Evolutionary conservation across 2,113 vertebrate species (phyloP), one percentile per base, ranked within the genome.

Genomic region (Rhabdomys dilectus): DNA sequence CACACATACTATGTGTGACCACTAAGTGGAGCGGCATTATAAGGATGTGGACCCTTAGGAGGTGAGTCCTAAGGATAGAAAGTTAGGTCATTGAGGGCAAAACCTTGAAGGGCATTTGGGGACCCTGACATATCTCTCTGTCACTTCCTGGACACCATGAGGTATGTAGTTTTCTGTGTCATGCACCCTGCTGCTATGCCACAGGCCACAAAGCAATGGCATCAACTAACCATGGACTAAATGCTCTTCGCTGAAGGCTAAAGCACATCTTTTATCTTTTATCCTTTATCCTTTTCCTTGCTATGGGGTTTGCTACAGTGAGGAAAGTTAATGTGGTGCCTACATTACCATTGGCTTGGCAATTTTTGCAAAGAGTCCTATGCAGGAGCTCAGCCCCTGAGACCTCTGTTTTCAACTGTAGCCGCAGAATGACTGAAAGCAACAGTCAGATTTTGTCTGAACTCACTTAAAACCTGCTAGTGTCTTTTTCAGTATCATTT

Each of bases 291-390:
- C 29, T 22, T 48, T 66, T 66, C 29, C 82, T 66, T 45, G 3
- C 39, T 48, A 7, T 34, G n/a, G 17, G 21, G 15, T 53, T 45
- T 51, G 68, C 21, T 10, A 15, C 45, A 22, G 56, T 0, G 24
- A 66, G 45, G 42, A 39, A 53, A 34, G 36, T 10, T 5, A 51
- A 16, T 0, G 1, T 29, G 1, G 24, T 5, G 45, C 3, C 2
- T 34, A 1, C 72, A 51, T 48, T 72, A 2, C 78, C 2, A 12
- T 7, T 24, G 19, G 56, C 21, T 60, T 60, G 31, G 21, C 19
- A 42, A 13, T 78, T 75, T 89, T 62, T 70, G 70, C 81, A 60
- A 26, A 82, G 34, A 48, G 6, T 1, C 10, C 3, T 78, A 0
- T 21, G 9, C 78, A 12, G 42, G 17, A 87, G 31, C 51, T 91